These are phyloP conservation scores for Drosophila demipolita DNA, from an alignment of 2,888 invertebrate genomes.

Conservation along the genomic window DNA sequence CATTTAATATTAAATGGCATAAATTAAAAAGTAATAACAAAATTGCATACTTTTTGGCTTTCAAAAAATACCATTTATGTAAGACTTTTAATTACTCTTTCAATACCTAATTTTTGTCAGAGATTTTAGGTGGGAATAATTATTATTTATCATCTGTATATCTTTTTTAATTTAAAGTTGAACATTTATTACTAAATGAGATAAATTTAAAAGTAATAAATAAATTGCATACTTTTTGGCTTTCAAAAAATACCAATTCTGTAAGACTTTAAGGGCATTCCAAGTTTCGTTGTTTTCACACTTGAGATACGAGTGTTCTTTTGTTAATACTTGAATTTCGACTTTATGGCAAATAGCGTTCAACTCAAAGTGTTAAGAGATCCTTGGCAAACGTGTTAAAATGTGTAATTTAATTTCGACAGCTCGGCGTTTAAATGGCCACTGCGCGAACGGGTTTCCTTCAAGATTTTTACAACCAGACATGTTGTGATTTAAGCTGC, in stretches of 20 bases:
- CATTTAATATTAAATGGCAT: too few species aligned
- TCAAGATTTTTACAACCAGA: slow-evolving; percentile 42
- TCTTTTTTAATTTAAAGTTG: too few species aligned
- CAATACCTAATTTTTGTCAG: background rate
- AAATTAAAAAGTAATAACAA: background rate
- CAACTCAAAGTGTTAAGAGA: slow-evolving; percentile 59
- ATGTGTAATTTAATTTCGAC: slow-evolving; percentile 72
- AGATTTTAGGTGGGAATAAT: background rate
- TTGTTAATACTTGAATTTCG: background rate
- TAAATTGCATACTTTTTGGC: background rate
- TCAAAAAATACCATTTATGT: background rate
- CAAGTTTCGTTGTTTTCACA: background rate
- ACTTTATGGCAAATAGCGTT: slow-evolving; percentile 45
- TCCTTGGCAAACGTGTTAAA: slow-evolving; percentile 68
- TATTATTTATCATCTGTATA: too few species aligned
- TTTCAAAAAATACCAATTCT: background rate
- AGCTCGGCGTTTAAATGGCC: slow-evolving; percentile 35
- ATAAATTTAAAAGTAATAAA: background rate
- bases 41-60: background rate
- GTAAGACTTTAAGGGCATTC: background rate
- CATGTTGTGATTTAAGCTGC: slow-evolving; percentile 52
- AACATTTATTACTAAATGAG: too few species aligned
- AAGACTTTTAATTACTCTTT: too few species aligned
- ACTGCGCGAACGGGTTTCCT: slow-evolving; percentile 16
- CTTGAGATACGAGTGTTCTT: background rate